A percentile compares a stretch with the other conserved stretches of the same genome.
These are phyloP conservation scores for Synanceia verrucosa DNA, from an alignment of 2,797 vertebrate species.

Conservation along the genomic window DNA sequence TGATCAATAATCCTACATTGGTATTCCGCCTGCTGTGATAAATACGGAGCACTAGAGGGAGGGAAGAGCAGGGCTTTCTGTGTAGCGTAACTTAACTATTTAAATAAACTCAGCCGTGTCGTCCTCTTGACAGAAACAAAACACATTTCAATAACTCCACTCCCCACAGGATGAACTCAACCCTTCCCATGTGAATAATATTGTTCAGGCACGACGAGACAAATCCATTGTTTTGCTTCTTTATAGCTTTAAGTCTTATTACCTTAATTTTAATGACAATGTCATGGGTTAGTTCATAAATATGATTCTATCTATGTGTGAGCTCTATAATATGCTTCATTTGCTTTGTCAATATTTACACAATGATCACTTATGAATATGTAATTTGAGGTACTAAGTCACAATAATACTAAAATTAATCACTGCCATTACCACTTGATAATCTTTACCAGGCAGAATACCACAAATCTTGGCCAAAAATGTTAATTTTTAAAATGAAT, in stretches of 20 bases:
- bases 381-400: slow-evolving; percentile 65
- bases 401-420: slow-evolving; percentile 55
- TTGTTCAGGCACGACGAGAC: slow-evolving; percentile 68
- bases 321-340: slow-evolving; percentile 64
- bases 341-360: slow-evolving; percentile 76
- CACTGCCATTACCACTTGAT: slow-evolving; percentile 33
- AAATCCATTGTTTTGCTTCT: slow-evolving; percentile 24
- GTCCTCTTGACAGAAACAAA: not conserved
- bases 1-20: not conserved
- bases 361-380: slow-evolving; percentile 57
- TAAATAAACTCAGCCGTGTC: not conserved
- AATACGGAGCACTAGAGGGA: not conserved
- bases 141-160: slow-evolving; percentile 17
- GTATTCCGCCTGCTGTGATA: not conserved
- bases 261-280: slow-evolving; percentile 55
- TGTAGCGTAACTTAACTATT: slow-evolving; percentile 21
- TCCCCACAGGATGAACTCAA: slow-evolving; percentile 20
- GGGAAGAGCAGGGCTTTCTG: slow-evolving; percentile 38
- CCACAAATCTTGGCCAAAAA: slow-evolving; percentile 28
- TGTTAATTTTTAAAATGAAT: slow-evolving; percentile 33
- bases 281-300: slow-evolving; percentile 76
- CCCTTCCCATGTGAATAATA: slow-evolving; percentile 59
- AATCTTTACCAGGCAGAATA: slow-evolving; percentile 31
- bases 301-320: slow-evolving; percentile 72
- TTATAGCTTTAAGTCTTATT: slow-evolving; percentile 33